Conservation (phyloP, 2,797 vertebrate species). For the Microcaecilia unicolor region DNA sequence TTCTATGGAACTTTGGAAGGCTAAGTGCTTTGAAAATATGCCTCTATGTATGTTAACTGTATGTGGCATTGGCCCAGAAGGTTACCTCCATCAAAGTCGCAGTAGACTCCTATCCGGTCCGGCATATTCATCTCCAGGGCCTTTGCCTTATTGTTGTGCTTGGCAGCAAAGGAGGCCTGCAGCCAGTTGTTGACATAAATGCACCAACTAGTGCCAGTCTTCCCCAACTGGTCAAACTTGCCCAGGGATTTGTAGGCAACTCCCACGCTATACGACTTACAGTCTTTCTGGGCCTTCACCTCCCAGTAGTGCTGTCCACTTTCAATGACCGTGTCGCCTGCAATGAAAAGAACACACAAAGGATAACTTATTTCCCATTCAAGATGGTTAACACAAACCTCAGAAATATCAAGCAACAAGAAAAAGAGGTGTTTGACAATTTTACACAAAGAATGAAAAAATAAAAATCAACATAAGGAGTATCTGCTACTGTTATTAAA, state of each 20-base stretch:
- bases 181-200: slow-evolving; percentile 88
- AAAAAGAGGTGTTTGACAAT: no score
- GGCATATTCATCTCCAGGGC: slow-evolving; percentile 68
- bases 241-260: slow-evolving; percentile 75
- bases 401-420: no score
- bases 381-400: no score
- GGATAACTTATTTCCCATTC: no score
- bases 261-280: slow-evolving; percentile 84
- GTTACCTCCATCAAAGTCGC: slow-evolving; percentile 87
- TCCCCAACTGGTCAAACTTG: slow-evolving; percentile 90
- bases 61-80: no score
- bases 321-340: slow-evolving; percentile 75
- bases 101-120: slow-evolving; percentile 80
- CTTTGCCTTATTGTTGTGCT: slow-evolving; percentile 89
- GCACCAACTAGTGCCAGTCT: slow-evolving; percentile 82
- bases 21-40: no score
- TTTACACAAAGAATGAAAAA: no score
- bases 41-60: no score
- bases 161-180: slow-evolving; percentile 77
- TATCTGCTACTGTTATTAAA: no score
- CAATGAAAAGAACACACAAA: slow-evolving; percentile 14
- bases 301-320: slow-evolving; percentile 87
- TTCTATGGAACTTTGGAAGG: no score
- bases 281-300: slow-evolving; percentile 76
- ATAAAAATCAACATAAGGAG: no score